phyloP scores from a whole-genome alignment of 2,113 vertebrate species.

The Verasper variegatus region DNA sequence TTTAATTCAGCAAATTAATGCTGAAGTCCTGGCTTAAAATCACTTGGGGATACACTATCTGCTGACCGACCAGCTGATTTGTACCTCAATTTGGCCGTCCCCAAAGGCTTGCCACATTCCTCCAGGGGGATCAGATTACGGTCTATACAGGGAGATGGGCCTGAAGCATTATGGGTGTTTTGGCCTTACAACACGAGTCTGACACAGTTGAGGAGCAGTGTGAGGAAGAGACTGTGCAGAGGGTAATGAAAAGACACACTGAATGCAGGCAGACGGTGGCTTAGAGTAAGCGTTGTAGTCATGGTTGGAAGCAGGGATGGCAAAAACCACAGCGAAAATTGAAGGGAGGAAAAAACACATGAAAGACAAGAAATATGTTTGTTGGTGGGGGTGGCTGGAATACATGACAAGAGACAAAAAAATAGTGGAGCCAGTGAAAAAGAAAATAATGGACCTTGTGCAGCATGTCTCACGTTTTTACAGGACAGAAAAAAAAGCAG shows the following conservation, averaged over 20 bases:
- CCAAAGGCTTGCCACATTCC: slow-evolving; percentile 69
- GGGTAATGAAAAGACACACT: slow-evolving; percentile 35
- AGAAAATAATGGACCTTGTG: slow-evolving; percentile 14
- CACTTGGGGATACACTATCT: slow-evolving; percentile 65
- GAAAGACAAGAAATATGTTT: slow-evolving; percentile 29
- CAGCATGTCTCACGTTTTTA: slow-evolving; percentile 45
- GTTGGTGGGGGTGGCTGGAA: slow-evolving; percentile 22
- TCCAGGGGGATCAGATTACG: slow-evolving; percentile 69
- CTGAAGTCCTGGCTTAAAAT: slow-evolving; percentile 45
- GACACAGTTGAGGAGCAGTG: slow-evolving; percentile 45
- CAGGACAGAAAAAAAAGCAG: slow-evolving; percentile 10
- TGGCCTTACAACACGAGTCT: slow-evolving; percentile 47
- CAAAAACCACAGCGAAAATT: slow-evolving; percentile 26
- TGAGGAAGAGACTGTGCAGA: slow-evolving; percentile 24
- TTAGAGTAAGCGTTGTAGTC: slow-evolving; percentile 29
- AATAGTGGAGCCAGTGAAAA: slow-evolving; percentile 39
- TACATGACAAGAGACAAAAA: slow-evolving; percentile 51
- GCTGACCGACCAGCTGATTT: slow-evolving; percentile 59
- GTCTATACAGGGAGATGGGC: slow-evolving; percentile 72
- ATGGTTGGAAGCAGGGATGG: slow-evolving; percentile 18
- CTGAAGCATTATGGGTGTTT: slow-evolving; percentile 61
- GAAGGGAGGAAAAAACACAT: slow-evolving; percentile 16
- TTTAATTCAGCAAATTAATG: slow-evolving; percentile 43
- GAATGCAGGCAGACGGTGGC: slow-evolving; percentile 49
- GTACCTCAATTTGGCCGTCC: slow-evolving; percentile 70